Conservation (phyloP, 2,888 invertebrate species). For the Pteria penguin region DNA sequence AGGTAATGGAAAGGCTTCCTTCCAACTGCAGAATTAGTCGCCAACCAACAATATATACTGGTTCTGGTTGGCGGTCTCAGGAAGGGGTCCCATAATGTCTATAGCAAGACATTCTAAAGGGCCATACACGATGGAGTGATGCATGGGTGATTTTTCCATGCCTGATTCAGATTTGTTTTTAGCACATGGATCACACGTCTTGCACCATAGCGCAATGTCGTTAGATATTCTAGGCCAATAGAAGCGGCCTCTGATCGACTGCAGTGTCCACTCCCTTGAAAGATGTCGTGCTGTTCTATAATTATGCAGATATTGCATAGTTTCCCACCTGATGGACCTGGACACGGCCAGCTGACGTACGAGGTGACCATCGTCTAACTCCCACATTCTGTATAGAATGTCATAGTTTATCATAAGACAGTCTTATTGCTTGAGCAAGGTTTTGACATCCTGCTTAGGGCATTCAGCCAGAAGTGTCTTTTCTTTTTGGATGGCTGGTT, state of each 20-base stretch:
- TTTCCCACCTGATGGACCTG: conserved; percentile 4
- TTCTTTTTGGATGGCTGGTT: background rate
- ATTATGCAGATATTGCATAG: conserved; percentile 14
- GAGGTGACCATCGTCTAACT: background rate
- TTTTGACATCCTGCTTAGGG: background rate
- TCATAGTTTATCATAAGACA: background rate
- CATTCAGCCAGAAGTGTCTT: background rate
- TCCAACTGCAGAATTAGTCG: background rate
- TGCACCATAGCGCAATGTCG: conserved; percentile 27
- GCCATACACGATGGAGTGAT: background rate
- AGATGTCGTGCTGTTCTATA: conserved; percentile 24
- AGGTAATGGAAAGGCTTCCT: background rate
- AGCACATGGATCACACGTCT: conserved; percentile 4
- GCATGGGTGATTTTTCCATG: background rate
- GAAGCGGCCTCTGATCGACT: conserved; percentile 11
- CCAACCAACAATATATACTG: background rate
- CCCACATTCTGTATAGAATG: conserved; percentile 15
- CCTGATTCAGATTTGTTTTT: background rate
- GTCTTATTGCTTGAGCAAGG: conserved; percentile 8
- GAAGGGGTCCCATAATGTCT: background rate
- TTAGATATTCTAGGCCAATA: conserved; percentile 31
- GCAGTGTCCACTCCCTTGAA: conserved; percentile 30
- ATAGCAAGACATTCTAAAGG: background rate
- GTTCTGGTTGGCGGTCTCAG: background rate
- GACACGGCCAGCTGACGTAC: background rate